These are phyloP conservation scores for Dryobota labecula DNA, from an alignment of 2,888 invertebrate species.

Conservation along the genomic window DNA sequence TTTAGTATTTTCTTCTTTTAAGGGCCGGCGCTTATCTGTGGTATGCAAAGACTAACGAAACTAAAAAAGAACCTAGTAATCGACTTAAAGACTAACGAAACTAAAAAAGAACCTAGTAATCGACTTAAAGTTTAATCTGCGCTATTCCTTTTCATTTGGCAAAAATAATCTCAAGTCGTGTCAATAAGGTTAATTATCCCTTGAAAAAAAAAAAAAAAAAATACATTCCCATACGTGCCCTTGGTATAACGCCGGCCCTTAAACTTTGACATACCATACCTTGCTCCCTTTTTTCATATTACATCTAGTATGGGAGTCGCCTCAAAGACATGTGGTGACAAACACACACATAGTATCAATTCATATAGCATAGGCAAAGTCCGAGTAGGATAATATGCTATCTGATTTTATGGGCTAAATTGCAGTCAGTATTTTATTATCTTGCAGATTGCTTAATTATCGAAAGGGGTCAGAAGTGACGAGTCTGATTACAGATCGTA, in stretches of 20 bases:
- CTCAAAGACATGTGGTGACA: constrained; percentile 61
- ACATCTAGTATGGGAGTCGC: constrained; percentile 39
- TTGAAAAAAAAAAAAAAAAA: constrained; percentile 2
- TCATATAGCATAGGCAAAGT: constrained; percentile 4
- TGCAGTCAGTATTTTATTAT: not conserved
- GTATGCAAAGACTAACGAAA: not conserved
- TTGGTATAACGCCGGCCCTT: constrained; percentile 36
- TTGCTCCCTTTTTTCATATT: constrained; percentile 50
- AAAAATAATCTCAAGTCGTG: constrained; percentile 8
- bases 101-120: not conserved
- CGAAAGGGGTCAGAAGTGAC: not conserved
- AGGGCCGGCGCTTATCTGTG: constrained; percentile 33
- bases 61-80: not conserved
- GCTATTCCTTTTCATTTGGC: not conserved
- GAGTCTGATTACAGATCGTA: not conserved
- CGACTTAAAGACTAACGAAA: not conserved
- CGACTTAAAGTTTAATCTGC: not conserved
- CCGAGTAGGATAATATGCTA: not conserved
- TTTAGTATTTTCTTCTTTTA: constrained; percentile 7
- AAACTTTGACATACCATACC: constrained; percentile 52
- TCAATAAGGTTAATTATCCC: not conserved
- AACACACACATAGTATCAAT: constrained; percentile 44
- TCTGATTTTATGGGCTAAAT: not conserved
- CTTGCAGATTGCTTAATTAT: not conserved
- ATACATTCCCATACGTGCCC: not conserved